Conservation (phyloP, 2,888 invertebrate genomes). For the Steinernema hermaphroditum region DNA sequence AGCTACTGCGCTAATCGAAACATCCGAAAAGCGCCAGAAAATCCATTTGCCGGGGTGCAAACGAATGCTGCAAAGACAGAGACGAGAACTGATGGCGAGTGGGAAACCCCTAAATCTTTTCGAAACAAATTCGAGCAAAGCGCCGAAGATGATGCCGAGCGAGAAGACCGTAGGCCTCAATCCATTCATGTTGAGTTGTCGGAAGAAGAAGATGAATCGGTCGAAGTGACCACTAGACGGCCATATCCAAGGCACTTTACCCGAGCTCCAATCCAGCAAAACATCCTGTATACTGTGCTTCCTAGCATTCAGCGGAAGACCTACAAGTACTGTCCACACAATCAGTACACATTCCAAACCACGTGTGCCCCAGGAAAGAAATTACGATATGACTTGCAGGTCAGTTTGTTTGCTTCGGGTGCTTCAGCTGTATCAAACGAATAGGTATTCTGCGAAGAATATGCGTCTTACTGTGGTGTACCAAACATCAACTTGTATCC, state of each 20-base stretch:
- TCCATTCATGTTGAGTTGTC: no score
- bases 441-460: slow-evolving; percentile 58
- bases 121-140: slow-evolving; percentile 23
- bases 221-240: slow-evolving; percentile 4
- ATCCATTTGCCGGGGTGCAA: background rate
- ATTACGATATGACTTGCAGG: slow-evolving; percentile 58
- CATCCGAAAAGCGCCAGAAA: slow-evolving; percentile 14
- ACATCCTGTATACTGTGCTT: slow-evolving; percentile 52
- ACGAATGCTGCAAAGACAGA: background rate
- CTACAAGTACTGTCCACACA: slow-evolving; percentile 56
- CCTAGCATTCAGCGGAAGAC: slow-evolving; percentile 56
- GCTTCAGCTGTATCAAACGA: background rate
- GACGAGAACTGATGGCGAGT: no score
- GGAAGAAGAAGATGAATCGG: slow-evolving; percentile 7
- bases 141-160: background rate
- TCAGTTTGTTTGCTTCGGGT: background rate
- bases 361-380: slow-evolving; percentile 61
- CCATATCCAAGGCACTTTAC: slow-evolving; percentile 13
- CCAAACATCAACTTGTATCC: slow-evolving; percentile 56
- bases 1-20: slow-evolving; percentile 13
- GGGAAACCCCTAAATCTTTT: slow-evolving; percentile 9
- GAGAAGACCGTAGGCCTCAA: background rate
- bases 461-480: slow-evolving; percentile 57
- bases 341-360: slow-evolving; percentile 58
- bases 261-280: slow-evolving; percentile 39